Evolutionary conservation across 2,113 vertebrate genomes (phyloP), one percentile per base, ranked within the genome.

Genomic region (Nothoprocta pentlandii): DNA sequence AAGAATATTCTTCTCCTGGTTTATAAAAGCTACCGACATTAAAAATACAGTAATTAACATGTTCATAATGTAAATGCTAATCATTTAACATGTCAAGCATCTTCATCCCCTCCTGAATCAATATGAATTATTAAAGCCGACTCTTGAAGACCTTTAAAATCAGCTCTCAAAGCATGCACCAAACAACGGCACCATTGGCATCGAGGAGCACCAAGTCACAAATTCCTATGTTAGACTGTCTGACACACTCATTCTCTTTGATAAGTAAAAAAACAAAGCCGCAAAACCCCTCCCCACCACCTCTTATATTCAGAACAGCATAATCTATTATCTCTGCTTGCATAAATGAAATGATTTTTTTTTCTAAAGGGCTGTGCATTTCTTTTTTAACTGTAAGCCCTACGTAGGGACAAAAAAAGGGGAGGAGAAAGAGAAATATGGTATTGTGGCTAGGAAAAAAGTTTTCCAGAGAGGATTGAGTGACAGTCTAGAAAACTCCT

Each of bases 51-150:
- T 77, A 95, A 95, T 96, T 92, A 97, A 94, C 78, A 96, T 83
- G 85, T 90, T 91, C 79, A 67, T 93, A 76, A 89, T 82, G 87
- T 92, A 94, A 87, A 96, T 92, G 94, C 53, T 92, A 96, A 97
- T 97, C 71, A 92, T 95, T 90, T 77, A 90, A 90, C 70, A 93
- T 93, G 94, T 96, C 87, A 80, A 84, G 80, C 85, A 91, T 96
- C 92, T 85, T 94, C 91, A 96, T 93, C 58, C 74, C 66, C 78
- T 93, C 68, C 44, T 92, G 81, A 96, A 96, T 97, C 73, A 77
- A 90, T 78, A 95, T 96, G 79, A 97, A 97, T 97, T 97, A 96
- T 96, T 97, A 95, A 97, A 87, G 64, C n/a, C 34, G 34, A 71
- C 77, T 95, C 64, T 95, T 95, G 87, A 90, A 96, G 89, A 91